Base-by-base conservation (phyloP, 2,888 invertebrate species). In the Leptothorax acervorum region DNA sequence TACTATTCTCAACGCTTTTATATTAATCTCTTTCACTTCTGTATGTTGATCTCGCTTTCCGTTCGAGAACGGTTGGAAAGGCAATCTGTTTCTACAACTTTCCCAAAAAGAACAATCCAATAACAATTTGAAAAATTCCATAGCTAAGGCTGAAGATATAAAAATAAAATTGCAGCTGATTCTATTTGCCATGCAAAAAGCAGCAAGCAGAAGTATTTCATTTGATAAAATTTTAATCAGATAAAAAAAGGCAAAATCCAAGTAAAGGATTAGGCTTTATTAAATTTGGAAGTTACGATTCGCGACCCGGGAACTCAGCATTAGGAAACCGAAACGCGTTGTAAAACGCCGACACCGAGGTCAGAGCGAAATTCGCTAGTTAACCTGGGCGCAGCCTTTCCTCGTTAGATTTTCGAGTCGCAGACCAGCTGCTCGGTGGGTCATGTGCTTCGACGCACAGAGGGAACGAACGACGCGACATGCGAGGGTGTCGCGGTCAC, bases 371-470 rank as follows among this genome's bases (percentile, higher is more conserved):
- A 65, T 76, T 71, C 66, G 39, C 28, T 55, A 81, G 81, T 86
- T 86, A 84, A 87, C 86, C 88, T 90, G 87, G 88, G 86, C 84
- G 68, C 31, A 74, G 75, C 63, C 55, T 84, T 82, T 71, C 57
- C 31, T 70, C 68, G 51, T 85, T 84, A 85, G 63, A 84, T 60
- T 89, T 88, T 91, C 89, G 85, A 92, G 86, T 91, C 87, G 94
- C 94, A 95, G 94, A 93, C 94, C 94, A 94, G 94, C 94, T 95
- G 94, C 94, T 94, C 93, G 92, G 93, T 94, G 94, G 93, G 91
- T 92, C 90, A 82, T 84, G 78, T 84, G 82, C 84, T 90, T 78
- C 81, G 82, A 86, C 39, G 60, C 71, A 71, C 84, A 85, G 83
- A 85, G 84, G 57, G 63, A 84, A 88, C 68, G 65, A 86, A 74